A percentile compares a stretch with the other conserved stretches of the same genome.
Conservation (phyloP, 2,113 vertebrate species). For the Passer domesticus region DNA sequence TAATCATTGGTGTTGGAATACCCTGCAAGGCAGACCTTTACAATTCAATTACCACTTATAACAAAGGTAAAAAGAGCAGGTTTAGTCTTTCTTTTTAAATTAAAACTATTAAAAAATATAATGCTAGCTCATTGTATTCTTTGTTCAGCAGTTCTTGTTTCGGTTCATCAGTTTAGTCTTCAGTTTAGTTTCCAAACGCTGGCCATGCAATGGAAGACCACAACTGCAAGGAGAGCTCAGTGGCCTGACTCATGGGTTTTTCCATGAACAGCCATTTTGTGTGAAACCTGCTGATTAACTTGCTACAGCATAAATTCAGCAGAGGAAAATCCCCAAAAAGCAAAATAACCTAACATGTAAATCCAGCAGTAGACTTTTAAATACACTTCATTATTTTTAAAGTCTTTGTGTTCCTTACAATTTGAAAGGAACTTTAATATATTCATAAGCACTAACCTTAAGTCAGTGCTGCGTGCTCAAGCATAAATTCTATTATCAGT, state of each 20-base stretch:
- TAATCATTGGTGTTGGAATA: not conserved
- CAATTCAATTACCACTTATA: not conserved
- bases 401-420: not conserved
- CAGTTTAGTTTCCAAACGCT: not conserved
- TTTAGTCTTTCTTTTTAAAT: not conserved
- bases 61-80: not conserved
- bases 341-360: not conserved
- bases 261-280: not conserved
- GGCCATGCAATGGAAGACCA: not conserved
- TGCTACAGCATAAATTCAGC: not conserved
- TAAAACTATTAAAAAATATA: not conserved
- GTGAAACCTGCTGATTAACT: not conserved
- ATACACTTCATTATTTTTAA: constrained; percentile 9
- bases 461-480: constrained; percentile 39
- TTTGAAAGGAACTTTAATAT: constrained; percentile 5
- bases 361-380: not conserved
- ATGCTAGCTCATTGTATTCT: not conserved
- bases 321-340: constrained; percentile 21
- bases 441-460: constrained; percentile 60
- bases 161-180: not conserved
- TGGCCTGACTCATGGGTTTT: rapidly evolving
- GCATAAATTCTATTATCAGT: constrained; percentile 60
- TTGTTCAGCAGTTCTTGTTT: not conserved
- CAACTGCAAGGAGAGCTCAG: not conserved
- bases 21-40: not conserved